Base-by-base conservation (phyloP, 2,888 invertebrate genomes). In the Metopia argyrocephala region DNA sequence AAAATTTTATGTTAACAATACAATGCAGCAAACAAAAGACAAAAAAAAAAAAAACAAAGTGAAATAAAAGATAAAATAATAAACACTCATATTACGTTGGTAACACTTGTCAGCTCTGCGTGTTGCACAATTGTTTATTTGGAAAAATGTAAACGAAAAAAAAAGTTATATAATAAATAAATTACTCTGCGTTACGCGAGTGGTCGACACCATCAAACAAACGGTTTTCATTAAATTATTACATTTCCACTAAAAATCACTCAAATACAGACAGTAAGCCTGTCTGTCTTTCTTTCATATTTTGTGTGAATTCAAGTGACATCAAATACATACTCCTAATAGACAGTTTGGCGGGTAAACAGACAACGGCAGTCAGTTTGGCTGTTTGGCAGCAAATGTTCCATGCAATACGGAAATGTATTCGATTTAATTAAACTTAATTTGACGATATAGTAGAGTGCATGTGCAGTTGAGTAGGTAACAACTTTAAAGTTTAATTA, bases 341-440 rank as follows among this genome's bases (percentile, higher is more conserved):
- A 21, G 23, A 5, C 21, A 46, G 9, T 0, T 21, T 12, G 12
- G n/a, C n/a, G 50, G 48, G 0, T 48, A 28, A 18, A 46, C 15
- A 50, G 9, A 1, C 23, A 21, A 31, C 20, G 5, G 31, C 5
- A 28, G 28, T 21, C 2, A 4, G 15, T 31, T 20, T 31, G 20
- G n/a, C n/a, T n/a, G n/a, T n/a, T 31, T 57, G 18, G 25, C 20
- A 52, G 28, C 2, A 38, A 12, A 25, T 66, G 66, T 45, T 21
- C 59, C 57, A 4, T 66, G 7, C 27, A 59, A 75, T 45, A 28
- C 38, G 66, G 75, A 68, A 73, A 65, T 48, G 18, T 23, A 18
- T 45, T 54, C 23, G 2, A 38, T 31, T 38, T 48, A 25, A 31
- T 46, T 50, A 12, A 15, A 20, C 7, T 9, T 45, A 18, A 3